phyloP scores from a whole-genome alignment of 92 coral and sea anemone species.

The Phenganax marumi region DNA sequence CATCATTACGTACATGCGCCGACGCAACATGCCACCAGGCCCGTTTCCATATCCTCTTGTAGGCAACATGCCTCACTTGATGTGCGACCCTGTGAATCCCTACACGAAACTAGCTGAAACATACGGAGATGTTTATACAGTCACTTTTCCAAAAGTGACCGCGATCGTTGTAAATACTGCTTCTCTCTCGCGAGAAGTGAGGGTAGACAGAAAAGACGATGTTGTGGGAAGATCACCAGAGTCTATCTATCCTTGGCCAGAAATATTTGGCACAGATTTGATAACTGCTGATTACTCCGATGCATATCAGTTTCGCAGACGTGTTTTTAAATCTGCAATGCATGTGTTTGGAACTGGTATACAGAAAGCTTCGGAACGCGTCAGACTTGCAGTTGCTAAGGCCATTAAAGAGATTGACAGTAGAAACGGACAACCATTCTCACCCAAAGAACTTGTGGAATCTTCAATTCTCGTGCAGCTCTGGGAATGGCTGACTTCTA shows the following conservation, averaged over 20 bases:
- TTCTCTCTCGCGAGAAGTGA: constrained; percentile 45
- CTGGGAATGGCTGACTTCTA: constrained; percentile 16
- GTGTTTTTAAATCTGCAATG: constrained; percentile 2
- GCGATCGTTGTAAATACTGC: constrained; percentile 47
- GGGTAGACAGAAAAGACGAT: constrained; percentile 36
- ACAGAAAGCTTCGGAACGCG: background rate
- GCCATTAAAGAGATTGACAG: background rate
- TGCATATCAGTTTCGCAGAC: background rate
- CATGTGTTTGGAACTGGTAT: constrained; percentile 4
- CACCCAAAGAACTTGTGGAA: background rate
- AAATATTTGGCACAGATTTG: constrained; percentile 26
- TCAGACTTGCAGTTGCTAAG: background rate
- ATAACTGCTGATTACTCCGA: constrained; percentile 6
- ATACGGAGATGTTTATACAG: constrained; percentile 45
- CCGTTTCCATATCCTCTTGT: constrained; percentile 58
- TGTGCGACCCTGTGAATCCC: constrained; percentile 8
- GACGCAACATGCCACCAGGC: constrained; percentile 52
- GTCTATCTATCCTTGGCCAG: constrained; percentile 17
- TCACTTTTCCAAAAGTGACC: constrained; percentile 41
- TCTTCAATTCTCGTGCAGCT: background rate
- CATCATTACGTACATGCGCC: background rate
- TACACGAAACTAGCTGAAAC: constrained; percentile 32
- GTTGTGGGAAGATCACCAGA: constrained; percentile 48
- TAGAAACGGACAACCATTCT: background rate
- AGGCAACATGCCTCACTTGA: constrained; percentile 48